A percentile compares a stretch with the other conserved stretches of the same genome.
Evolutionary conservation across 2,797 vertebrate species (phyloP).

Genomic region (Balearica regulorum): DNA sequence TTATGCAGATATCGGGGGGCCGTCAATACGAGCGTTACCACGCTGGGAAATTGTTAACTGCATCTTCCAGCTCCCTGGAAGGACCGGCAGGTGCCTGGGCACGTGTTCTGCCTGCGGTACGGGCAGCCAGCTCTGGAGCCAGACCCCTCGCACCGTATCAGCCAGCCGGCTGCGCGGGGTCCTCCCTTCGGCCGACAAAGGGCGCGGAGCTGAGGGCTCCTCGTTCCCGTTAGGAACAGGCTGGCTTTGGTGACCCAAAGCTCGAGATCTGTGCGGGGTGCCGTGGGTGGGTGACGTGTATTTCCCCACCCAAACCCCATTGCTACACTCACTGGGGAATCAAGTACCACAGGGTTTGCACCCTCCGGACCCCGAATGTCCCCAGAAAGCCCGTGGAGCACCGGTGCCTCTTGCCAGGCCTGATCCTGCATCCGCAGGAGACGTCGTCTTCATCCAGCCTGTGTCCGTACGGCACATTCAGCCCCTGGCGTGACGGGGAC

Average conservation of each 20-base stretch:
- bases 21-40: background rate
- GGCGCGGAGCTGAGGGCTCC: background rate
- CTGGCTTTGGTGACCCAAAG: background rate
- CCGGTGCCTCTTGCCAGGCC: background rate
- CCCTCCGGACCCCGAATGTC: background rate
- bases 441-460: fast-evolving
- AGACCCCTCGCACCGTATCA: background rate
- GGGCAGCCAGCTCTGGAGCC: background rate
- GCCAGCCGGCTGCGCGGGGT: background rate
- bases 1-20: fast-evolving
- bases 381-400: background rate
- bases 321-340: fast-evolving
- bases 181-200: background rate
- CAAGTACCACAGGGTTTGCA: background rate
- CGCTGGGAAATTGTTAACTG: background rate
- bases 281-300: background rate
- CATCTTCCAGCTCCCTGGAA: background rate
- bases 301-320: background rate
- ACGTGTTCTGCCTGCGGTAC: background rate
- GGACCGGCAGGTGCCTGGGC: background rate
- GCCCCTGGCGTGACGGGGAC: fast-evolving
- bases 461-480: background rate
- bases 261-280: background rate
- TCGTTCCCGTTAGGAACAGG: fast-evolving
- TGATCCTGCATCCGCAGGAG: background rate